A percentile compares a stretch with the other conserved stretches of the same genome.
phyloP scores from a whole-genome alignment of 2,113 vertebrate species.

The Callopanchax toddi region DNA sequence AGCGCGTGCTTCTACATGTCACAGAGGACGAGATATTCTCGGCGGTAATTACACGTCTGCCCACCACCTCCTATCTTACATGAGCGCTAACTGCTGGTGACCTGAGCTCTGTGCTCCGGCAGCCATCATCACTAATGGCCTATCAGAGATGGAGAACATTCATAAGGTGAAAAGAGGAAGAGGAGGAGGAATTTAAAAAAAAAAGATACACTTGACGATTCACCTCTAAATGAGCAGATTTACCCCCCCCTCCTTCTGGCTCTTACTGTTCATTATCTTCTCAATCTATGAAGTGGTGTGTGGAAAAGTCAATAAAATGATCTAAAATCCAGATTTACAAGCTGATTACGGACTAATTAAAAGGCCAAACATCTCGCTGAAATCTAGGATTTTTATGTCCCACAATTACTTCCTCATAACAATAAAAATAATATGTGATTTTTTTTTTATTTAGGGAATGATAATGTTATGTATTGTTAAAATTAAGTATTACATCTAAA shows the following conservation, averaged over 20 bases:
- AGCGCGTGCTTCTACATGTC: slow-evolving; percentile 15
- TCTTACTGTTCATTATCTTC: background rate
- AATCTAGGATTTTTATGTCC: too few species aligned
- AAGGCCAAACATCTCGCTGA: too few species aligned
- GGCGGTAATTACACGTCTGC: slow-evolving; percentile 60
- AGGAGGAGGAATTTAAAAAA: slow-evolving; percentile 1
- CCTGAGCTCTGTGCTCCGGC: slow-evolving; percentile 28
- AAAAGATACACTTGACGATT: slow-evolving; percentile 9
- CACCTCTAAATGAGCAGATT: slow-evolving; percentile 1
- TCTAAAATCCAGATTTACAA: too few species aligned
- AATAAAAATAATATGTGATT: too few species aligned
- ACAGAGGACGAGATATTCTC: slow-evolving; percentile 25
- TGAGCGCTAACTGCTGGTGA: slow-evolving; percentile 44
- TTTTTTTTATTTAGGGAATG: too few species aligned
- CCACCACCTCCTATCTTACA: slow-evolving; percentile 43
- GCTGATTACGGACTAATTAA: too few species aligned
- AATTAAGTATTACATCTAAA: too few species aligned
- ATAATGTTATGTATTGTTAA: too few species aligned
- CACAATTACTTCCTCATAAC: too few species aligned
- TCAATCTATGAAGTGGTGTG: background rate
- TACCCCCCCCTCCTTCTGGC: background rate
- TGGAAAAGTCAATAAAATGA: too few species aligned
- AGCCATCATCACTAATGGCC: slow-evolving; percentile 54
- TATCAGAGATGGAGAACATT: slow-evolving; percentile 40
- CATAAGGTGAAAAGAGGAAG: background rate